Percentiles rank a stretch among this genome's conserved stretches.
Evolutionary conservation across 2,113 vertebrate species (phyloP).

Genomic region (Asarcornis scutulata): DNA sequence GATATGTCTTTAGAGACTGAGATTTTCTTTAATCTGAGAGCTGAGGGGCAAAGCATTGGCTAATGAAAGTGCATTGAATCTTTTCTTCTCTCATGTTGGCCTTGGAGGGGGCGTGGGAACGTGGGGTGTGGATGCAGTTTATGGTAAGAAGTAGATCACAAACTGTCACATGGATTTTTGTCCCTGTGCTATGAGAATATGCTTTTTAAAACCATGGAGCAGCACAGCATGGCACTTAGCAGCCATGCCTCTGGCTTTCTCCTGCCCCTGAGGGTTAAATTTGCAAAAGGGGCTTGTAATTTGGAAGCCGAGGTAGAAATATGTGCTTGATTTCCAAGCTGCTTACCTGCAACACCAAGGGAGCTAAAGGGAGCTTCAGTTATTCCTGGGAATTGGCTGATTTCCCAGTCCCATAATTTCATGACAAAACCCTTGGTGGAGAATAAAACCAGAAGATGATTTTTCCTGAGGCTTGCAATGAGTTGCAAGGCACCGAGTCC

Average conservation of each 20-base stretch:
- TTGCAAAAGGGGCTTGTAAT: neutral
- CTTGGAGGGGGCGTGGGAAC: neutral
- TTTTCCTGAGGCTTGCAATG: neutral
- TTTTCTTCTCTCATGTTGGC: neutral
- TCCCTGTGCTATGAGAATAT: fast-evolving
- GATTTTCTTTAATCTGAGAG: neutral
- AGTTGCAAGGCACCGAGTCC: neutral
- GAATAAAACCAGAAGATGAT: neutral
- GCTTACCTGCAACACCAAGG: no score
- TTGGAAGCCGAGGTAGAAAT: neutral
- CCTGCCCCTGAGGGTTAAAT: fast-evolving
- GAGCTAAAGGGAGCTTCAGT: neutral
- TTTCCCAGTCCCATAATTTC: neutral
- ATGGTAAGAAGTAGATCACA: neutral
- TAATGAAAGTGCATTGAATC: neutral
- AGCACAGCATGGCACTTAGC: neutral
- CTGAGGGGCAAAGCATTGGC: neutral
- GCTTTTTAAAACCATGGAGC: fast-evolving
- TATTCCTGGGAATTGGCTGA: neutral
- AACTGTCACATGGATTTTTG: no score
- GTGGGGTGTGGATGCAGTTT: neutral
- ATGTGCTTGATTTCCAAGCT: neutral
- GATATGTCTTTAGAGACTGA: neutral
- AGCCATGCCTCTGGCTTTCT: neutral
- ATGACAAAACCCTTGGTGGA: neutral